These are phyloP conservation scores for Poliocrania exsul DNA, from an alignment of 2,797 vertebrate species.

Conservation along the genomic window DNA sequence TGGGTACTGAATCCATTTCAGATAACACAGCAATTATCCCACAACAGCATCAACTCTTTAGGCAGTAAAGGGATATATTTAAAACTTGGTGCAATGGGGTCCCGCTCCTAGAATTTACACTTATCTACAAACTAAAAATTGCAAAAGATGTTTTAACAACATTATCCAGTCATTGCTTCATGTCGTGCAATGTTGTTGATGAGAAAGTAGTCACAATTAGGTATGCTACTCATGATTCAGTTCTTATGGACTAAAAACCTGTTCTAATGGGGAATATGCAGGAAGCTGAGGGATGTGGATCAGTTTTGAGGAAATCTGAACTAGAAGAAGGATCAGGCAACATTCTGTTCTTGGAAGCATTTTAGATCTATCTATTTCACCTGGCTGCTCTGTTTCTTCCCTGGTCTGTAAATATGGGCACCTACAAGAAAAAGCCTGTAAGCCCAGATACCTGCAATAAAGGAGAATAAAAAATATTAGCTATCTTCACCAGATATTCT, in stretches of 20 bases:
- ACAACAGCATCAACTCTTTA: rapidly evolving
- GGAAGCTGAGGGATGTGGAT: background rate
- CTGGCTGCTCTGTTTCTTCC: background rate
- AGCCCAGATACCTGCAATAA: background rate
- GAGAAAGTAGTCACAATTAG: background rate
- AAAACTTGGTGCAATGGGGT: background rate
- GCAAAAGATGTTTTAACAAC: background rate
- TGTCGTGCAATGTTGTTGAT: background rate
- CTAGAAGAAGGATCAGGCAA: background rate
- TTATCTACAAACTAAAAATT: background rate
- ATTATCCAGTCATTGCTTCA: background rate
- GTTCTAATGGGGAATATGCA: background rate
- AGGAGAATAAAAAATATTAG: background rate
- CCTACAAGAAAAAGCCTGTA: background rate
- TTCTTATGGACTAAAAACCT: background rate
- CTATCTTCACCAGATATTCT: background rate
- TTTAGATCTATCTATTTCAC: background rate
- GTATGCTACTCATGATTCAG: background rate
- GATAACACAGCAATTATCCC: background rate
- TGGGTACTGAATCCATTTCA: background rate
- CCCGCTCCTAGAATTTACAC: background rate
- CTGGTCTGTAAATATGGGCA: background rate
- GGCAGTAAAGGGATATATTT: background rate
- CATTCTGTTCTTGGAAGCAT: background rate
- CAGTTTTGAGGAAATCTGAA: background rate